These are phyloP conservation scores for Podocnemis expansa DNA, from an alignment of 2,113 vertebrate species.

Conservation along the genomic window DNA sequence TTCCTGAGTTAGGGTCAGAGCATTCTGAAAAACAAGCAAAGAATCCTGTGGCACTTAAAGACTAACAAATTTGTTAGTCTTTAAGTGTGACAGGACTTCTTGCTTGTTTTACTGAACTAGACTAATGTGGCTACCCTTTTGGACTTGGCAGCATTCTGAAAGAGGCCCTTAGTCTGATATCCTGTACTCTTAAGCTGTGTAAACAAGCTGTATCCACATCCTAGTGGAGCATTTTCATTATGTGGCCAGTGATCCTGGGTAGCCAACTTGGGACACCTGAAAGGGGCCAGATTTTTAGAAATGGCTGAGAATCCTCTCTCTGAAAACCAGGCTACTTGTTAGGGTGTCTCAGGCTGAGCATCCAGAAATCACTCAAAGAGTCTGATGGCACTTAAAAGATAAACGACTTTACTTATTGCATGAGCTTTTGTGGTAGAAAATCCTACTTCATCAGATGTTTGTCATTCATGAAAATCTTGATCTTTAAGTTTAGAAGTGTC, in stretches of 20 bases:
- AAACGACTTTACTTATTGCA: too few relatives aligned
- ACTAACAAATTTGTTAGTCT: too few relatives aligned
- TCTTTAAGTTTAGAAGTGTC: not conserved
- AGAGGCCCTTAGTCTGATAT: not conserved
- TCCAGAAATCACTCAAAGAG: too few relatives aligned
- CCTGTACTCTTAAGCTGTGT: not conserved
- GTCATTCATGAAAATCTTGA: not conserved
- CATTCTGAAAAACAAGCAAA: not conserved
- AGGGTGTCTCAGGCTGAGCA: not conserved
- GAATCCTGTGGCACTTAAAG: too few relatives aligned
- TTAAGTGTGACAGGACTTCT: too few relatives aligned
- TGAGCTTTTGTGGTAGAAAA: too few relatives aligned
- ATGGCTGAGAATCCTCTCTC: not conserved
- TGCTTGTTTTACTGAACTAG: too few relatives aligned
- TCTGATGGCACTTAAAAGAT: too few relatives aligned
- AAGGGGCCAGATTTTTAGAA: not conserved
- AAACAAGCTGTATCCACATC: not conserved
- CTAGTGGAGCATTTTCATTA: not conserved
- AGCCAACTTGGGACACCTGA: not conserved
- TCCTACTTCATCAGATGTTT: too few relatives aligned
- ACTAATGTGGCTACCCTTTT: too few relatives aligned
- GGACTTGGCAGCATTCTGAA: not conserved
- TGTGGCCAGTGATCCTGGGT: not conserved
- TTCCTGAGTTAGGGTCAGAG: not conserved
- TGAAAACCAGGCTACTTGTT: not conserved